Base-by-base conservation (phyloP, 2,797 vertebrate genomes). In the Erithacus rubecula region DNA sequence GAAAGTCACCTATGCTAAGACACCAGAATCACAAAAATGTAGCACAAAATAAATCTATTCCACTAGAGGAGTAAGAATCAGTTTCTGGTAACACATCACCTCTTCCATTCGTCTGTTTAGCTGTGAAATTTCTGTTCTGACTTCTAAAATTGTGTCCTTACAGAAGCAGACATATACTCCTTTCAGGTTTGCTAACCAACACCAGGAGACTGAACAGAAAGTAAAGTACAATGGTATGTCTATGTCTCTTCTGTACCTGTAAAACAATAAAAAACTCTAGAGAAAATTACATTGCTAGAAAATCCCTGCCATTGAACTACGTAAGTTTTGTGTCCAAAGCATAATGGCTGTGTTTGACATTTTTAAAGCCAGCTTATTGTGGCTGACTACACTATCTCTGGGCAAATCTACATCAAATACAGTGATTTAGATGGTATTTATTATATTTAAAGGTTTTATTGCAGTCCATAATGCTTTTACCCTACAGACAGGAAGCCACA, bases 401-500 rank as follows among this genome's bases (percentile, higher is more conserved):
- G 58, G 56, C 17, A 89, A 83, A 46, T 53, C 65, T 75, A 74
- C 18, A 13, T 59, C 72, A 81, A 41, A 18, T 47, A 63, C 15
- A 79, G 44, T 69, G 84, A 56, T 37, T 78, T 53, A 62, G 14
- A 41, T 34, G 22, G 27, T 49, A 67, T 56, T 85, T 86, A 62
- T 53, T 71, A 17, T 21, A 79, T 71, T 72, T 79, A 52, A 69
- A 55, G 37, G 32, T 55, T 89, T 85, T 72, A 30, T 30, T 75
- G 30, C 19, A 83, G 52, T 17, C 29, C 47, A 24, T 47, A 75
- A 34, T 32, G 62, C 70, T 81, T 87, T 69, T 46, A 64, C 27
- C 4, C 36, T 80, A 78, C 34, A 80, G 65, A 80, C 39, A 96
- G 82, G 84, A 95, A 96, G 65, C 79, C 80, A 88, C 65, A 86